Percentiles rank a stretch among this genome's conserved stretches.
These are phyloP conservation scores for Drosophila prolongata DNA, from an alignment of 2,888 invertebrate species.

Conservation along the genomic window DNA sequence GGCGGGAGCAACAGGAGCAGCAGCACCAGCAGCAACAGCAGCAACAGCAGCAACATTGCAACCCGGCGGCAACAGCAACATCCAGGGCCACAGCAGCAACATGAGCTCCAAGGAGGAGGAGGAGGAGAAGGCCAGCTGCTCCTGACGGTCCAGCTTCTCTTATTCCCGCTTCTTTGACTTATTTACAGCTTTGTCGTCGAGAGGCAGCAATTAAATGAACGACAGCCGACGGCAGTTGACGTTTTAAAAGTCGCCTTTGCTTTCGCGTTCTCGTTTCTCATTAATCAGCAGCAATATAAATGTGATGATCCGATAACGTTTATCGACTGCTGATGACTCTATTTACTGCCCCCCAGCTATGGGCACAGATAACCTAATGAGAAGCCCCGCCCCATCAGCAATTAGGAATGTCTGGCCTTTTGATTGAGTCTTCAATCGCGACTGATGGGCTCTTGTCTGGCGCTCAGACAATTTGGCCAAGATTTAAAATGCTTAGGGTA, in stretches of 20 bases:
- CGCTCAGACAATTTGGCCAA: constrained; percentile 28
- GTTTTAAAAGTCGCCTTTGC: constrained; percentile 32
- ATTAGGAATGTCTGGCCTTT: constrained; percentile 42
- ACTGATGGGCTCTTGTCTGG: constrained; percentile 21
- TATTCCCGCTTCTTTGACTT: constrained; percentile 46
- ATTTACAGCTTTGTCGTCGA: constrained; percentile 66
- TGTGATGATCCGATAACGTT: constrained; percentile 76
- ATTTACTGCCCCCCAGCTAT: constrained; percentile 60
- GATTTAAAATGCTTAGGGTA: constrained; percentile 12
- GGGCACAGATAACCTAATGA: constrained; percentile 65
- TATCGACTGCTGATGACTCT: constrained; percentile 73
- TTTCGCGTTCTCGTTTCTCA: constrained; percentile 46
- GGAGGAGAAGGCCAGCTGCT: constrained; percentile 4
- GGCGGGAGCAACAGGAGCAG: constrained; percentile 32
- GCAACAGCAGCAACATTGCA: constrained; percentile 17
- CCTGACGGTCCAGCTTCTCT: constrained; percentile 24
- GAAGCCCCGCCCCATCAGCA: constrained; percentile 30
- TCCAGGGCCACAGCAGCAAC: constrained; percentile 19
- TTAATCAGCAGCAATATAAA: constrained; percentile 77
- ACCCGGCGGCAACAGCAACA: constrained; percentile 22
- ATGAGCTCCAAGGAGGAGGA: constrained; percentile 17
- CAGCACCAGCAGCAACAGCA: constrained; percentile 13
- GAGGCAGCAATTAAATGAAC: constrained; percentile 72
- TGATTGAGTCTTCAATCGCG: constrained; percentile 33
- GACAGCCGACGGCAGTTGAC: constrained; percentile 64